Conservation (phyloP, 1,140 invertebrate species). For the Mesaphorura yosii region DNA sequence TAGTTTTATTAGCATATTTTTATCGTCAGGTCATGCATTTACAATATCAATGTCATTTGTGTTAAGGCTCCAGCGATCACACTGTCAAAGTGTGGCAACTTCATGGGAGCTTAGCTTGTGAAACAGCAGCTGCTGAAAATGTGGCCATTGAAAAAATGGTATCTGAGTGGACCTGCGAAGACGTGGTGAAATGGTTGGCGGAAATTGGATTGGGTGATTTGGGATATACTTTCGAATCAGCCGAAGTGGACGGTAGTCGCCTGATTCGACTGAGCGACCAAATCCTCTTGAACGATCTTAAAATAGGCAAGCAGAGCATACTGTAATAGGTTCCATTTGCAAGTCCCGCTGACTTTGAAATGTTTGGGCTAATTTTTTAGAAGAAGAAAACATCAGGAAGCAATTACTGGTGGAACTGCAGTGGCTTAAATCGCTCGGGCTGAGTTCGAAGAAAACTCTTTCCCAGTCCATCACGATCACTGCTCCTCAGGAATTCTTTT, state of each 20-base stretch:
- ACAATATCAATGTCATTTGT: conserved; percentile 9
- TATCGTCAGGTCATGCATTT: no score
- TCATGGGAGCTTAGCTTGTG: conserved; percentile 24
- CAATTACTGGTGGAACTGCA: conserved; percentile 37
- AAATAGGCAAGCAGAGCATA: conserved; percentile 38
- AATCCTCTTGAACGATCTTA: conserved; percentile 41
- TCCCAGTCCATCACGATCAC: conserved; percentile 20
- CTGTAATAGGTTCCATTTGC: not conserved
- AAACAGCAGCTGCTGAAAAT: conserved; percentile 24
- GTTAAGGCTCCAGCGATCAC: conserved; percentile 58
- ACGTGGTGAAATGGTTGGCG: conserved; percentile 51
- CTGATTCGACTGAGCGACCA: conserved; percentile 45
- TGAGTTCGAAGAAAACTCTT: conserved; percentile 20
- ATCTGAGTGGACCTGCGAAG: conserved; percentile 46
- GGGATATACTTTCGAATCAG: conserved; percentile 38
- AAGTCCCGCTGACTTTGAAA: no score
- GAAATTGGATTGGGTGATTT: conserved; percentile 45
- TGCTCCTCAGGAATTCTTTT: conserved; percentile 56
- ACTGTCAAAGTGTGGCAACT: conserved; percentile 54
- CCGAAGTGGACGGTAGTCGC: conserved; percentile 48
- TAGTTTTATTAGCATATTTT: not conserved
- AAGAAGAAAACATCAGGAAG: conserved; percentile 32
- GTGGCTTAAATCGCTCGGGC: conserved; percentile 39
- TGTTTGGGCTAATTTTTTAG: conserved; percentile 7
- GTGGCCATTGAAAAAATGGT: conserved; percentile 29